A percentile compares a stretch with the other conserved stretches of the same genome.
Conservation (phyloP, 2,888 invertebrate genomes). For the Flexamia atlantica region DNA sequence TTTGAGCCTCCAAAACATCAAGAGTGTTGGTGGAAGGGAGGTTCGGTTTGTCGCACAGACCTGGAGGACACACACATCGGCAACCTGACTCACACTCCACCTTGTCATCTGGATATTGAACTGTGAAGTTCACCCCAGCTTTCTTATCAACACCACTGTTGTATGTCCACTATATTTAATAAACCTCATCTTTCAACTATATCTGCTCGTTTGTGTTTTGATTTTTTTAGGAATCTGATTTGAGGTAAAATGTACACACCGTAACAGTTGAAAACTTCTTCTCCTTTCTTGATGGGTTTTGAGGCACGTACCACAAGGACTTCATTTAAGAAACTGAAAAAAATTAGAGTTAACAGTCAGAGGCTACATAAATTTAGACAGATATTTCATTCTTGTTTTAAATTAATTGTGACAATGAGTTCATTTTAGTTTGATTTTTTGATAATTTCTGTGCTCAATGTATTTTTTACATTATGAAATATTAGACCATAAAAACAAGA, state of each 20-base stretch:
- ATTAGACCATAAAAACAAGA: too few relatives aligned
- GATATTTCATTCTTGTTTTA: too few relatives aligned
- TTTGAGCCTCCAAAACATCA: background rate
- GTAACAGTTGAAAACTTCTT: constrained; percentile 92
- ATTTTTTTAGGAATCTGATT: too few relatives aligned
- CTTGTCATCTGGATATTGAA: background rate
- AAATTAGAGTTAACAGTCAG: too few relatives aligned
- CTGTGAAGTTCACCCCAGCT: background rate
- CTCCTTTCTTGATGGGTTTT: constrained; percentile 80
- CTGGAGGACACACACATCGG: background rate
- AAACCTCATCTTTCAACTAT: background rate
- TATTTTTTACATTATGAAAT: too few relatives aligned
- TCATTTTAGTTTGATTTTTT: too few relatives aligned
- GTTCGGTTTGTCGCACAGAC: background rate
- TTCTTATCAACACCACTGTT: background rate
- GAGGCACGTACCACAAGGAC: constrained; percentile 84
- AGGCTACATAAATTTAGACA: too few relatives aligned
- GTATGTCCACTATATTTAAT: background rate
- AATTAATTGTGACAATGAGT: too few relatives aligned
- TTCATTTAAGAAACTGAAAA: constrained; percentile 83
- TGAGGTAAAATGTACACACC: constrained; percentile 74
- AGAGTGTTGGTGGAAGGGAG: constrained; percentile 15
- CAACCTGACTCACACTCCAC: background rate
- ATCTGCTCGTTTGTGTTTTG: too few relatives aligned
- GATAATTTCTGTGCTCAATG: too few relatives aligned